Evolutionary conservation across 2,113 vertebrate species (phyloP), one percentile per base, ranked within the genome.

Genomic region (Paradisaea rubra): DNA sequence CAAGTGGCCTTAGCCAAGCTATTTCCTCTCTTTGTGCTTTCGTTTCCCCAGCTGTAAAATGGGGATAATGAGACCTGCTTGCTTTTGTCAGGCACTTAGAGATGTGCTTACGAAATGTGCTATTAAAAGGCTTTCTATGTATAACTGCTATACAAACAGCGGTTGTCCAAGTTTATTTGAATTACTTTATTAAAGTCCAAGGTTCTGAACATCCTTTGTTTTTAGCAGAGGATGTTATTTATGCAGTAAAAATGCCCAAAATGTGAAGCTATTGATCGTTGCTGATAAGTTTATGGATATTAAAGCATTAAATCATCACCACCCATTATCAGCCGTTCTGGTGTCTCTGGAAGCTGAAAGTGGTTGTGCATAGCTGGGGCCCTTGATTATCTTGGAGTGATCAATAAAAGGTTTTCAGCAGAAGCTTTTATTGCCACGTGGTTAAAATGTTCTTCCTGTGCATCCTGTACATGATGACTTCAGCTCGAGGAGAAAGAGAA

Each of bases 331-430:
- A 84, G 49, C 56, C 25, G 1, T 93, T 95, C 61, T 59, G 73
- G 45, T 84, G 80, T 64, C 80, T 88, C 49, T 88, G 90, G 88
- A 71, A 90, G 72, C 92, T 93, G 77, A 83, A 92, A 91, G 86
- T 4, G 8, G 80, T 79, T 93, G 56, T 88, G 90, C 72, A 52
- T 88, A 65, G 88, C 65, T 53, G 11, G 45, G 69, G 78, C 88
- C 61, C 82, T 86, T 92, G 80, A 93, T 93, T 96, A 82, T 65
- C 69, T 86, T 12, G 1, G 30, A 61, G 72, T 52, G 88, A 91
- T 97, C 94, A 81, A 95, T 96, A 94, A 95, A 91, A 93, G 90
- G 72, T 83, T 97, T 97, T 95, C 92, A 95, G 88, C 72, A 93
- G 90, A 95, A 68, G 91, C 88, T 96, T 95, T 96, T 95, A 95